Evolutionary conservation across 2,888 invertebrate genomes (phyloP), one percentile per base, ranked within the genome.

Genomic region (Chaitophorus viminalis): DNA sequence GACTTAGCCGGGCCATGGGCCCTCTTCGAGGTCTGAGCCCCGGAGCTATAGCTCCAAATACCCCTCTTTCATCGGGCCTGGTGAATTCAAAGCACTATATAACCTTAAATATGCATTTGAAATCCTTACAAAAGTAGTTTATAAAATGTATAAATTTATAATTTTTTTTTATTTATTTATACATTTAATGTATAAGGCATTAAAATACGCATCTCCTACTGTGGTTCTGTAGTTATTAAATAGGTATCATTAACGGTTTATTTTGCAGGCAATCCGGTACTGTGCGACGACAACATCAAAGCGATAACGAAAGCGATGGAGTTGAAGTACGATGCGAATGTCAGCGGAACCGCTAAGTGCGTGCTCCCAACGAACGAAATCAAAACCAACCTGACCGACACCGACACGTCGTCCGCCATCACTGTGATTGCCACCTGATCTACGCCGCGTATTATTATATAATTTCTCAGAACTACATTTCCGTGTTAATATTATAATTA

Each of bases 261-360:
- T 74, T 88, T 93, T 93, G 1, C 93, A 96, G 96, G 95, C 91
- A 96, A 96, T 92, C 96, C 96, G 82, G 95, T 96, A 88, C 92
- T 96, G 89, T 96, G 96, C 91, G 95, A 95, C 91, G 94, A 95
- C 87, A 93, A 93, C 18, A 92, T 95, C 88, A 94, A 94, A 89
- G 95, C 95, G 25, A 86, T 83, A 60, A 89, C 89, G 31, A 88
- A 87, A 52, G 87, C 82, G 17, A 89, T 90, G 90, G 89, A 89
- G 81, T 54, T 87, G 52, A 89, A 87, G 54, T 88, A 89, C 82
- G 89, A 86, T 25, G 89, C 89, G 1, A 88, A 89, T 70, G 89
- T 90, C 5, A 89, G 89, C 25, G 89, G 89, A 0, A 46, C 74
- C 29, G 36, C 86, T 39, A 78, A 86, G 54, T 87, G 87, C 74